Evolutionary conservation across 30 jellyfish, hydroid and myxozoan genomes (phyloP), one percentile per base, ranked within the genome.

Genomic region (Turritopsis dohrnii): DNA sequence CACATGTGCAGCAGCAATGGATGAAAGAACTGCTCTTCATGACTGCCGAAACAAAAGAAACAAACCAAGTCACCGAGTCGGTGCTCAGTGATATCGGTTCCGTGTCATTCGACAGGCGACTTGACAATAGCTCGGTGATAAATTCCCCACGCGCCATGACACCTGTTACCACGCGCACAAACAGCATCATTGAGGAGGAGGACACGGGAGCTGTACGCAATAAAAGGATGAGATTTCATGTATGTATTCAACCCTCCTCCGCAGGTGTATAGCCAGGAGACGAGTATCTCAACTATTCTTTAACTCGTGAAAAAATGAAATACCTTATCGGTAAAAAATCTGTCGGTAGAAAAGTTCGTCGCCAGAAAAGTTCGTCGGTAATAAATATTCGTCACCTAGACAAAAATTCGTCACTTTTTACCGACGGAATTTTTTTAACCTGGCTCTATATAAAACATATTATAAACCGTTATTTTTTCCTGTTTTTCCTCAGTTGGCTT

Each of bases 11-110:
- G 26, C 90, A 84, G 31, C 79, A 72, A 41, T 89, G 95, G 79
- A 94, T 94, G 99, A 94, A 94, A 83, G 99, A 94, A 69, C 85
- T 94, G 21, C 66, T 94, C 53, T 74, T 94, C 28, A 87, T 94
- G 53, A 94, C 99, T 9, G 99, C 99, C 66, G 97, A 96, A 19
- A 85, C 82, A 26, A 90, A 84, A 16, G 89, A 91, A 52, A 82
- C 94, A 60, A 90, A 88, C 1, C 69, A 52, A 29, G 93, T 92
- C 22, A 87, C 95, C 4, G 96, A 90, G 79, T 94, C 99, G 18
- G 74, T 94, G 22, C 72, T 89, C 85, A 94, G 99, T 74, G 99
- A 94, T 72, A 94, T 94, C 28, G 99, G 99, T 21, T 94, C 99
- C 75, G 79, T 88, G 21, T 75, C 90, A 83, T 94, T 94, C 74